Evolutionary conservation across 2,797 vertebrate species (phyloP), one percentile per base, ranked within the genome.

Genomic region (Artibeus jamaicensis): DNA sequence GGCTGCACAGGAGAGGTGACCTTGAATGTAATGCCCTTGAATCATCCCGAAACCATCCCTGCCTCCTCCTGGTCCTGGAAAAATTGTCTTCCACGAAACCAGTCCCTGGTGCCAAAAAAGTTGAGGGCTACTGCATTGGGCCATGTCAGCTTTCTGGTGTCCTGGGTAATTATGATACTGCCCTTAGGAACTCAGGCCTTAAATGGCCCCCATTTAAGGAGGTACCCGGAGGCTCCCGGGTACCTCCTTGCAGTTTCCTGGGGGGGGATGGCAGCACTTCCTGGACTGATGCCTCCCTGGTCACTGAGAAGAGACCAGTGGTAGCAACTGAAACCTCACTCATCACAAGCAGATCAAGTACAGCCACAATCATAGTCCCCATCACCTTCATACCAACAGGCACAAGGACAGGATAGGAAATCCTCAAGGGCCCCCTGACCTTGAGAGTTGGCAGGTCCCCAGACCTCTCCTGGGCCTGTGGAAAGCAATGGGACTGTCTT

Each of bases 181-280:
- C 44, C 62, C 48, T 50, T 10, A 44, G 39, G 24, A 37, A 12
- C 22, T 44, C 34, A 18, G 48, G 22, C 3, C 34, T 57, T n/a
- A 21, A 50, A 9, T 0, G 0, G 44, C n/a, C 32, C 44, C 76
- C 1, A 0, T 12, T 42, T 4, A 42, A 42, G 39, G 39, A 42
- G 39, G 39, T 42, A 42, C 7, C 39, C 7, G 39, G 39, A 42
- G 39, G 77, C 62, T 62, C 55, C 77, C 48, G 14, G 22, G 39
- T 5, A 86, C 65, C 76, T 62, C 53, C 34, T 74, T 32, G 68
- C 14, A 9, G 46, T 42, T 82, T 55, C 81, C 44, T 9, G 11
- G 18, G 10, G 76, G 21, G 39, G 2, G n/a, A 46, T 12, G 15
- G 26, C 88, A 46, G 62, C 18, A 14, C 19, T 22, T 50, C 53